Percentiles rank a stretch among this genome's conserved stretches.
phyloP scores from a whole-genome alignment of 2,888 invertebrate genomes.

The Protonemura montana region DNA sequence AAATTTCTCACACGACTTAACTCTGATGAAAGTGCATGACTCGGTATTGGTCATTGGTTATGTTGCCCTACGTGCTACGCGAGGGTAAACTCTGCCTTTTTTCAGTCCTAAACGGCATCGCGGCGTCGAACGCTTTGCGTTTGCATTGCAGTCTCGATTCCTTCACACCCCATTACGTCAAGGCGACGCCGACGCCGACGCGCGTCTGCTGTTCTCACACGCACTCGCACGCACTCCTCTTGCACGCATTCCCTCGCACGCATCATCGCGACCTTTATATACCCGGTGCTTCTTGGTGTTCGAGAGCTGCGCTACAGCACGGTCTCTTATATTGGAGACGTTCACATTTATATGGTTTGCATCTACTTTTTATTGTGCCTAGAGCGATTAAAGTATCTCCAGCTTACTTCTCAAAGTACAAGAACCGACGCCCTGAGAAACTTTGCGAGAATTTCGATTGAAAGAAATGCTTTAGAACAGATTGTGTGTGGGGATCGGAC shows the following conservation, averaged over 20 bases:
- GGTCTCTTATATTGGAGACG: no score
- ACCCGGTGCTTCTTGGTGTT: no score
- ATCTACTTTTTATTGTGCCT: no score
- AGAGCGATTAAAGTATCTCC: no score
- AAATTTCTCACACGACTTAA: conserved; percentile 27
- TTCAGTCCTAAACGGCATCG: not conserved
- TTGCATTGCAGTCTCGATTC: conserved; percentile 16
- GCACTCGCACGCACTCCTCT: not conserved
- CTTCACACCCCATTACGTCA: conserved; percentile 17
- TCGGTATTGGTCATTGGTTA: conserved; percentile 23
- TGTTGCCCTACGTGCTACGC: not conserved
- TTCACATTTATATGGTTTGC: no score
- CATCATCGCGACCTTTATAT: no score
- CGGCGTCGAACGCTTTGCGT: conserved; percentile 15
- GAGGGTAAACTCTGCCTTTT: not conserved
- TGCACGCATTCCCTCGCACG: no score
- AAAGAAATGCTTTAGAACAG: not conserved
- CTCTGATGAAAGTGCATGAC: conserved; percentile 19
- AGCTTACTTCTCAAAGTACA: no score
- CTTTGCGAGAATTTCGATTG: not conserved
- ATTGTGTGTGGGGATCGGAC: not conserved
- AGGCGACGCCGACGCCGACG: not conserved
- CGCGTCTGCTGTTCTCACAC: not conserved
- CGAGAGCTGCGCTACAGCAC: no score
- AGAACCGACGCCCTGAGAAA: not conserved